These are phyloP conservation scores for Orientallactaga bullata DNA, from an alignment of 2,113 vertebrate genomes.

Conservation along the genomic window DNA sequence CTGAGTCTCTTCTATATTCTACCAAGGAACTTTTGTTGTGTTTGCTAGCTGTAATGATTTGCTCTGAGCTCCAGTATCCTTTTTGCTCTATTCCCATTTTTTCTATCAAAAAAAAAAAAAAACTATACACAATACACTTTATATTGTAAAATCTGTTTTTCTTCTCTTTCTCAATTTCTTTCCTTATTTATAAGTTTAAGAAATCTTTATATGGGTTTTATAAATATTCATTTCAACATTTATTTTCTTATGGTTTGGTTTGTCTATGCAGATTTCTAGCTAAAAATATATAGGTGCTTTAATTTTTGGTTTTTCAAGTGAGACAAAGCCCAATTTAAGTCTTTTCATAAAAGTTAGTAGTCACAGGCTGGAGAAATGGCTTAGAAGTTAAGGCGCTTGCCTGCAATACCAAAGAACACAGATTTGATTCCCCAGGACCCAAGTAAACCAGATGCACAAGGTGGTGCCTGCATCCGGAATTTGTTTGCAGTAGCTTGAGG, in stretches of 20 bases:
- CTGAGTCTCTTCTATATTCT: neutral
- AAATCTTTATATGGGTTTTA: neutral
- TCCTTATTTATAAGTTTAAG: neutral
- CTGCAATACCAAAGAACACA: too few relatives aligned
- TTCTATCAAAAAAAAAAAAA: conserved; percentile 28
- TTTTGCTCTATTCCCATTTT: neutral
- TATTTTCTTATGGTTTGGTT: neutral
- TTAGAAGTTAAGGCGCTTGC: too few relatives aligned
- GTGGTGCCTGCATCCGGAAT: too few relatives aligned
- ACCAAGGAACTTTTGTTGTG: too few relatives aligned
- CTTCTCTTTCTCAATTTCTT: conserved; percentile 16
- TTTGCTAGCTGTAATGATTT: neutral
- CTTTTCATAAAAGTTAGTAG: neutral
- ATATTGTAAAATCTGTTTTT: neutral
- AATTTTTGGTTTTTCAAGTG: neutral
- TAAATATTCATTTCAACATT: neutral
- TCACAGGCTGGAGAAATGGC: neutral
- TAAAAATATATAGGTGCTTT: neutral
- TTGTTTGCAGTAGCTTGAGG: too few relatives aligned
- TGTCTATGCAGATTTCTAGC: neutral
- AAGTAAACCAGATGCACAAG: too few relatives aligned
- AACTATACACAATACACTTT: neutral
- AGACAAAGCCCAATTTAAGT: neutral
- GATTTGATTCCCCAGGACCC: too few relatives aligned
- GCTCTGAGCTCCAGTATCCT: neutral